Evolutionary conservation across 2,888 invertebrate species (phyloP), one percentile per base, ranked within the genome.

Genomic region (Drosophila paracracens): DNA sequence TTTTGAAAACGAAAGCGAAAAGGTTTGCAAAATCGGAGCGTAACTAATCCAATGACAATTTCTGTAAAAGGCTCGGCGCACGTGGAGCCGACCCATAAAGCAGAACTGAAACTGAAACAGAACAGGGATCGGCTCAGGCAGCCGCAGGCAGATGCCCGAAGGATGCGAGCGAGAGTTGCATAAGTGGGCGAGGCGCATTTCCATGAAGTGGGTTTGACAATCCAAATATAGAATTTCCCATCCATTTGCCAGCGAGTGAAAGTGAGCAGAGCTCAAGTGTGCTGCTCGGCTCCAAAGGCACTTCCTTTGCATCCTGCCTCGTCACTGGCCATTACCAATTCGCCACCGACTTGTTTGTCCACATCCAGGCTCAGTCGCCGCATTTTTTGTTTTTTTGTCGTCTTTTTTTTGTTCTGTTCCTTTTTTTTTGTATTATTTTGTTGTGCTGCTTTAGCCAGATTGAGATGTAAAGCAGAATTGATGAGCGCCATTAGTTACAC

Each of bases 381-480:
- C 48, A 33, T 33, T 53, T 53, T 54, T 59, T 48, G 31, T 57
- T 43, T 38, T 56, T 29, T n/a, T 31, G 57, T 57, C 57, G 31
- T 57, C 31, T 16, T 46, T 27, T n/a, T 48, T 53, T 51, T 40
- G 53, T 59, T 51, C 31, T 43, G 43, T 51, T 58, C 50, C 65
- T 56, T 27, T 35, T 62, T 50, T 51, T 56, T 53, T 58, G 25
- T 25, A 25, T 46, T 60, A 54, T 77, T 65, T 57, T 56, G 33
- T 65, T 69, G 74, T 79, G 79, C 81, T 73, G 76, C 91, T 81
- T 88, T 91, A 92, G 92, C 92, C 93, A 93, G 93, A 93, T 93
- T 93, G 93, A 93, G 93, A 93, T 93, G 93, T 93, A 93, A 93
- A 93, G 93, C 92, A 93, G 92, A 93, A 93, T 93, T 93, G 93